Evolutionary conservation across 1,140 invertebrate species (phyloP).

Genomic region (Cardiocondyla obscurior): DNA sequence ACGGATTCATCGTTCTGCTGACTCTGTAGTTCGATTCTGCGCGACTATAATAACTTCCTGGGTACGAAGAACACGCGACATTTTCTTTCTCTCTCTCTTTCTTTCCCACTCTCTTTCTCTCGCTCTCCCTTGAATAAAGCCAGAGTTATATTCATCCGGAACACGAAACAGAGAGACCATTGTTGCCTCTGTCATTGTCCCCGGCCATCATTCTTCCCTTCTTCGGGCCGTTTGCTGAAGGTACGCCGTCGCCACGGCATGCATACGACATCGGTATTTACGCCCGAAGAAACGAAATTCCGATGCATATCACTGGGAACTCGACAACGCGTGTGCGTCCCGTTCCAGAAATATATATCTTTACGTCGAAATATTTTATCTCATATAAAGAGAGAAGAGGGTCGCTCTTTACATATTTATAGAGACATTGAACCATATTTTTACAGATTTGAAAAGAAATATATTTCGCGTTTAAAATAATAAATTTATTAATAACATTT

Average conservation of each 20-base stretch:
- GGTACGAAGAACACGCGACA: conserved; percentile 11
- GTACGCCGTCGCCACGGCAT: not conserved
- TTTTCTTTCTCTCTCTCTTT: too few species aligned
- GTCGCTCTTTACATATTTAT: not conserved
- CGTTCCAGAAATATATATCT: not conserved
- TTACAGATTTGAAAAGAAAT: not conserved
- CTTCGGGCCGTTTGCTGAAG: conserved; percentile 8
- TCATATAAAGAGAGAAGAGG: not conserved
- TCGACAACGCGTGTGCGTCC: not conserved
- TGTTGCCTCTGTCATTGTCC: conserved; percentile 43
- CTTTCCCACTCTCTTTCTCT: too few species aligned
- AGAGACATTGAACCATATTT: not conserved
- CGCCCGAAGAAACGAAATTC: conserved; percentile 19
- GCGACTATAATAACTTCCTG: conserved; percentile 39
- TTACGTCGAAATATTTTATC: not conserved
- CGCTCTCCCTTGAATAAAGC: conserved; percentile 15
- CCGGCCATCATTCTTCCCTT: conserved; percentile 11
- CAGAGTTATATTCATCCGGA: not conserved
- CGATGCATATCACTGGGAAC: conserved; percentile 28
- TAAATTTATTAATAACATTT: not conserved
- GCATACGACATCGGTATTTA: conserved; percentile 39
- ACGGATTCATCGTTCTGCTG: conserved; percentile 8
- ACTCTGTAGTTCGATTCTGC: conserved; percentile 10
- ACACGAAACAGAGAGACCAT: conserved; percentile 20
- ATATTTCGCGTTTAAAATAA: not conserved